Evolutionary conservation across 2,797 vertebrate species (phyloP), one percentile per base, ranked within the genome.

Genomic region (Acomys russatus): DNA sequence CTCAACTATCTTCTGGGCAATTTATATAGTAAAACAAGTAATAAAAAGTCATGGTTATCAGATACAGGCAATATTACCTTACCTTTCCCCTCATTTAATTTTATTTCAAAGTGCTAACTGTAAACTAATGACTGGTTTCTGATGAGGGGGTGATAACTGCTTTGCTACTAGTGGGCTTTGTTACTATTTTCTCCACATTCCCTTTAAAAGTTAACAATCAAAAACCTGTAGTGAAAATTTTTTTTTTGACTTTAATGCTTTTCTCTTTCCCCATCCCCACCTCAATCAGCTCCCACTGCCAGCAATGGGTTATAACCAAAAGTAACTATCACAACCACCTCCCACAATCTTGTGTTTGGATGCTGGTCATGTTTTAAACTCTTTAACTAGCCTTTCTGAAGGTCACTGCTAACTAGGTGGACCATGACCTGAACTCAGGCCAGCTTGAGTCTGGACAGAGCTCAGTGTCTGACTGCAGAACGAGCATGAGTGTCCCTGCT

Each of bases 291-390:
- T 92, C 92, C 88, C 95, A 96, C 91, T 96, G 98, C 98, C 98
- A 98, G 98, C 98, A 98, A 98, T 59, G 97, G 88, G 97, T 93
- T 90, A 96, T 44, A 44, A 44, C 88, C 49, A 66, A 59, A 90
- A 92, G 33, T 71, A 96, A 92, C 35, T 17, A 9, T 85, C 61
- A 80, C 44, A 85, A 2, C 82, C 61, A 87, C 59, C 25, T 82
- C 59, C 38, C 54, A 66, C 17, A 14, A 79, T 44, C 90, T n/a
- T n/a, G 4, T 76, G 71, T 14, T 66, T 84, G 54, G 90, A 64
- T 86, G 80, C 76, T 94, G 70, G 82, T 88, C 93, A 95, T 63
- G 33, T 95, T 78, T 94, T 80, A 97, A 79, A 90, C 49, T 90
- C 59, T 56, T 20, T 73, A 80, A 9, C 49, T 79, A 54, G 51